Evolutionary conservation across 2,797 vertebrate genomes (phyloP), one percentile per base, ranked within the genome.

Genomic region (Miichthys miiuy): DNA sequence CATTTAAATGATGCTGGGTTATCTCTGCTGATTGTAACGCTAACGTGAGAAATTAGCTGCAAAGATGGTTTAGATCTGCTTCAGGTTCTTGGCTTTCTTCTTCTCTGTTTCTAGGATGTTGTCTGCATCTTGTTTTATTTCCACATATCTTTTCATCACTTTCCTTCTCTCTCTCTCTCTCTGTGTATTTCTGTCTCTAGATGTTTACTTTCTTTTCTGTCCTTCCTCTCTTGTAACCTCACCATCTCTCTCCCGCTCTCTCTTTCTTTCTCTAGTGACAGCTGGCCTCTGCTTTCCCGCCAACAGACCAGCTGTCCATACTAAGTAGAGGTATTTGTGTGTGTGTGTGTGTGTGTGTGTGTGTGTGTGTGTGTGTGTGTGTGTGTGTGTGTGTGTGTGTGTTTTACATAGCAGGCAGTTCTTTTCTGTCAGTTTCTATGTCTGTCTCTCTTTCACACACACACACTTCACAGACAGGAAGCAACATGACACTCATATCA

Each of bases 281-380:
- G 90, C 90, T 91, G 90, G 81, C 73, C 79, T 73, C 63, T 57
- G 69, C 44, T 89, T 90, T 92, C 91, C 90, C 92, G 90, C 92
- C 89, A 92, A 91, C 75, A n/a, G 25, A 80, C 83, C 92, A 93
- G 92, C 92, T 93, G 91, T 90, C 92, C 80, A 72, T 50, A 61
- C 76, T 61, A 78, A 81, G 79, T 57, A 72, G 79, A 81, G 81
- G 82, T 79, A 87, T 89, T 81, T 85, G 55, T 75, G 51, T 55
- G 75, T 72, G 70, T 78, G 66, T 85, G 71, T 62, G 66, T 66
- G 74, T 66, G 76, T 46, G 72, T 76, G 76, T 77, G 83, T 79
- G 79, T 67, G 62, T 63, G 78, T 70, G 73, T 52, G 68, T 58
- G 47, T 58, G 75, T 74, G 66, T 85, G 71, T 62, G 66, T 66